A percentile compares a stretch with the other conserved stretches of the same genome.
These are phyloP conservation scores for Tetragonula clypearis DNA, from an alignment of 1,140 invertebrate species.

Conservation along the genomic window DNA sequence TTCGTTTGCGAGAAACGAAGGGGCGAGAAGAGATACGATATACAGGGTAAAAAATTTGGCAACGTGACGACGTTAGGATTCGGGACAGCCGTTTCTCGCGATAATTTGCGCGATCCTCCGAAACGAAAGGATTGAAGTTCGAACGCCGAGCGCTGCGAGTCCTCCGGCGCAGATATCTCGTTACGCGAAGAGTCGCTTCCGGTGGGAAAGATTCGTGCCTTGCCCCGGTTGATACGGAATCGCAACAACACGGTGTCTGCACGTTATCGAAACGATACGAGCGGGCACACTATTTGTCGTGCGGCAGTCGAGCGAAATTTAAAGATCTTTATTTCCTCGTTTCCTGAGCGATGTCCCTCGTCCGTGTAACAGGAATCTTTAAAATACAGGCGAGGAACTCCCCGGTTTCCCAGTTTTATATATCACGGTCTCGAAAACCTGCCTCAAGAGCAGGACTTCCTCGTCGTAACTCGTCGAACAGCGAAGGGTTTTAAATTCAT, in stretches of 20 bases:
- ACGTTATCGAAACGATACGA: constrained; percentile 36
- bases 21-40: too few relatives aligned
- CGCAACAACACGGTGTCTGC: constrained; percentile 22
- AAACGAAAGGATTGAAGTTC: constrained; percentile 2
- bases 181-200: constrained; percentile 33
- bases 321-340: constrained; percentile 36
- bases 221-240: constrained; percentile 37
- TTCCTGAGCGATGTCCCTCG: neutral
- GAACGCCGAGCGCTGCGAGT: neutral
- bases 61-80: neutral
- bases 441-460: neutral
- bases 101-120: neutral
- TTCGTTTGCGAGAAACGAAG: too few relatives aligned
- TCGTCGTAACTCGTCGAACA: neutral
- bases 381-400: neutral
- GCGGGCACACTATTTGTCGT: neutral
- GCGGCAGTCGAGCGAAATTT: constrained; percentile 20
- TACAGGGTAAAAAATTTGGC: too few relatives aligned
- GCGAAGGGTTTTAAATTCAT: neutral
- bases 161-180: constrained; percentile 28
- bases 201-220: constrained; percentile 34
- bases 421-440: too few relatives aligned
- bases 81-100: too few relatives aligned
- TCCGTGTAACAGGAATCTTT: neutral
- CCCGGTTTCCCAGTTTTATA: neutral